Evolutionary conservation across 2,113 vertebrate species (phyloP).

Genomic region (Callaeas wilsoni): DNA sequence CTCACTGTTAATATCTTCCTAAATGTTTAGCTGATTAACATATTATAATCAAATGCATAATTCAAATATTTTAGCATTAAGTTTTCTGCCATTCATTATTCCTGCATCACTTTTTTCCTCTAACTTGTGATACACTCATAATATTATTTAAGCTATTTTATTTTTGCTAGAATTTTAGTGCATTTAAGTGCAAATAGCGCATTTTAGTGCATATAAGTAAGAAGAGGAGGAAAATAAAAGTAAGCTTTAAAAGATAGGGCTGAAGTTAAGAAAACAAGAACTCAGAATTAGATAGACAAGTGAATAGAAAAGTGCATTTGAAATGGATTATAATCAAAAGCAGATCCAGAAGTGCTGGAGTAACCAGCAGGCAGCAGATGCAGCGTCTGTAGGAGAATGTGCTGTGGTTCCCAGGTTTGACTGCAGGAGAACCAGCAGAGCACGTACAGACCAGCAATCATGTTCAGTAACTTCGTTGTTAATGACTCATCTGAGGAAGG

Average conservation of each 20-base stretch:
- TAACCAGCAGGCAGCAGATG: background rate
- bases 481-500: background rate
- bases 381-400: accelerated
- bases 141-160: background rate
- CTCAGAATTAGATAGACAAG: background rate
- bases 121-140: background rate
- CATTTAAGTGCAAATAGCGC: background rate
- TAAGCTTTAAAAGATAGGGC: background rate
- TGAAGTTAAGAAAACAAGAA: background rate
- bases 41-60: background rate
- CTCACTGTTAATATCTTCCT: background rate
- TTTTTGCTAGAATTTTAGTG: background rate
- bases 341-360: background rate
- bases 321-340: background rate
- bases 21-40: background rate
- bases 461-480: background rate
- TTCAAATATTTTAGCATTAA: background rate
- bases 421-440: background rate
- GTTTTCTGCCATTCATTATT: background rate
- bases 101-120: accelerated
- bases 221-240: background rate
- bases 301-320: background rate
- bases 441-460: accelerated
- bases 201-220: background rate
- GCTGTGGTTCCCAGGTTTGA: background rate